phyloP scores from a whole-genome alignment of 2,797 vertebrate species.

The Ctenosaura bakeri region DNA sequence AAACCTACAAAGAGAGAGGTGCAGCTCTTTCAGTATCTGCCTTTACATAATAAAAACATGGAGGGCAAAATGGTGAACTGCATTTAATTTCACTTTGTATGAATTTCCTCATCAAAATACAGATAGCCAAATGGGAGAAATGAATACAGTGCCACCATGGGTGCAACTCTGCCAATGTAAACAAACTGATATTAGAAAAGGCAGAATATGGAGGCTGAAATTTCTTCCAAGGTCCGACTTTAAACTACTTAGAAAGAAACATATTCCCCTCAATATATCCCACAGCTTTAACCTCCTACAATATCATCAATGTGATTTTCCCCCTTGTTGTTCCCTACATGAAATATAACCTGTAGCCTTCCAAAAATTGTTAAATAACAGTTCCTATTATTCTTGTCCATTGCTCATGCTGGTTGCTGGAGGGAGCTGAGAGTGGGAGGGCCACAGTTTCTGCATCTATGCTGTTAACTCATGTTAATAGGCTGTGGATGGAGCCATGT shows the following conservation, averaged over 20 bases:
- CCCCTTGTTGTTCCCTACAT: not conserved
- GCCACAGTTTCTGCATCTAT: not conserved
- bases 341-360: not conserved
- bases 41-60: not conserved
- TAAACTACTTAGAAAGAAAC: not conserved
- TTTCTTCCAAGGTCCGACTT: not conserved
- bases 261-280: not conserved
- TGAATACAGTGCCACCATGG: not conserved
- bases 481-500: not conserved
- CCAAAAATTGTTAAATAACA: not conserved
- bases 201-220: no score
- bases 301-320: not conserved
- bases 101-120: not conserved
- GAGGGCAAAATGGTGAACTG: fast-evolving
- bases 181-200: not conserved
- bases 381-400: not conserved
- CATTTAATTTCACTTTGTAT: conserved; percentile 5
- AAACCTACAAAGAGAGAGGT: not conserved
- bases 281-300: not conserved
- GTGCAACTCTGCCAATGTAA: not conserved
- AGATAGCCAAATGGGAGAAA: not conserved
- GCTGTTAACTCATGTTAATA: not conserved
- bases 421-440: not conserved
- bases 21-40: not conserved
- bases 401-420: not conserved